These are phyloP conservation scores for Sylvilagus floridanus DNA, from an alignment of 2,797 vertebrate species.

Conservation along the genomic window DNA sequence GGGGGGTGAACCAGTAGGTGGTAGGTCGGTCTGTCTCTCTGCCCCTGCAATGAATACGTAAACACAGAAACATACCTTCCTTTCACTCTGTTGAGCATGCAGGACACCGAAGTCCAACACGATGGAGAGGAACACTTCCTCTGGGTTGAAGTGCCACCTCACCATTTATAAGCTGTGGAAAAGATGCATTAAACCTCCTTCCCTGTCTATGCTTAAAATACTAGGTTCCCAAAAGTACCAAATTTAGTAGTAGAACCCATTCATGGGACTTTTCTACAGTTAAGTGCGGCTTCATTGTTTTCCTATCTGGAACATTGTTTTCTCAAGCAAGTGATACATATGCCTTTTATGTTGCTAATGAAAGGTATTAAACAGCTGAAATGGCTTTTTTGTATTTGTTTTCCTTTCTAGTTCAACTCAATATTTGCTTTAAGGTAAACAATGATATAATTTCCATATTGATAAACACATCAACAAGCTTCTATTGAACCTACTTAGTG, in stretches of 20 bases:
- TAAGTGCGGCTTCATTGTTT: background rate
- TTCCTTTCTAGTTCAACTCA: slow-evolving; percentile 7
- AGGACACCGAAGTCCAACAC: background rate
- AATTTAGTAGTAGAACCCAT: background rate
- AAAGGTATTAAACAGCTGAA: slow-evolving; percentile 8
- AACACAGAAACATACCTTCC: too few relatives aligned
- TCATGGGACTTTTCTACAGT: background rate
- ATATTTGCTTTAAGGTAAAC: slow-evolving; percentile 29
- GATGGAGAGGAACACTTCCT: background rate
- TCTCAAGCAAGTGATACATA: background rate
- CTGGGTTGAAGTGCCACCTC: background rate
- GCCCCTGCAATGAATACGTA: too few relatives aligned
- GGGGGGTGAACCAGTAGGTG: too few relatives aligned
- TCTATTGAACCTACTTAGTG: background rate
- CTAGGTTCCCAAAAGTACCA: slow-evolving; percentile 32
- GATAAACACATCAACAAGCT: background rate
- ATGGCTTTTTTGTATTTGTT: slow-evolving; percentile 22
- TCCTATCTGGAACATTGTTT: background rate
- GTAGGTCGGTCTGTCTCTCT: too few relatives aligned
- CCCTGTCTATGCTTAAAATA: background rate
- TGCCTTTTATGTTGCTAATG: slow-evolving; percentile 17
- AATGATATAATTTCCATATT: background rate
- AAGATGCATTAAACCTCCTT: background rate
- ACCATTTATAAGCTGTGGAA: background rate
- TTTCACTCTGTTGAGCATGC: background rate